phyloP scores from a whole-genome alignment of 2,888 invertebrate species.

The Drosophila helvetica region DNA sequence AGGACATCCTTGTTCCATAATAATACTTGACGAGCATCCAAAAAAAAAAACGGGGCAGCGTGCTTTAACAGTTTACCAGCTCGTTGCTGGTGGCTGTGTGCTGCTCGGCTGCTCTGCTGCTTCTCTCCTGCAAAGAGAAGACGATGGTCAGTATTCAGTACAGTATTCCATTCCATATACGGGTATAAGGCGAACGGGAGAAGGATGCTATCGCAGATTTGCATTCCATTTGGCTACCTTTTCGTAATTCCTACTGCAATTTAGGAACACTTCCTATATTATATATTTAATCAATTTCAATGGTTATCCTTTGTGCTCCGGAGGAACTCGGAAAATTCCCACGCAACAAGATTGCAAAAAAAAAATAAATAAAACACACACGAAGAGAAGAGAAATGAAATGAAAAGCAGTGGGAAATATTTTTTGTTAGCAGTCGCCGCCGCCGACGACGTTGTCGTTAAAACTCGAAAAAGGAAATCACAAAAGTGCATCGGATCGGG shows the following conservation, averaged over 20 bases:
- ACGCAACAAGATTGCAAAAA: constrained; percentile 39
- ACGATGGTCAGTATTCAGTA: background rate
- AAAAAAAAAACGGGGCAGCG: constrained; percentile 19
- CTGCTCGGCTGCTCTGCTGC: no score
- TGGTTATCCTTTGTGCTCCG: constrained; percentile 34
- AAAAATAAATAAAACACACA: constrained; percentile 44
- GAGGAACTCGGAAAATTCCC: constrained; percentile 42
- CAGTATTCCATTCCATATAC: background rate
- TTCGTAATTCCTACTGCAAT: background rate
- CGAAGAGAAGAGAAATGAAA: constrained; percentile 54
- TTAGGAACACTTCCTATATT: background rate
- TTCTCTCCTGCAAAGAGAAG: background rate
- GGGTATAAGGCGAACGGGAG: background rate
- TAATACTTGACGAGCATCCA: constrained; percentile 75
- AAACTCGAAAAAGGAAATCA: constrained; percentile 78
- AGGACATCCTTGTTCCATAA: constrained; percentile 83
- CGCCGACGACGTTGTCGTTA: constrained; percentile 51
- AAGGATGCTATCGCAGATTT: background rate
- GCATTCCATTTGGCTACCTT: background rate
- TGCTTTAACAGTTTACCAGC: constrained; percentile 36
- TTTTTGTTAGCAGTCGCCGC: constrained; percentile 50
- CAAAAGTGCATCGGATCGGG: constrained; percentile 76
- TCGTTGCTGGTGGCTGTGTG: background rate
- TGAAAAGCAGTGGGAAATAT: constrained; percentile 74
- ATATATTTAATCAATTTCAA: background rate